Evolutionary conservation across 1,140 invertebrate genomes (phyloP).

Genomic region (Hylaeus volcanicus): DNA sequence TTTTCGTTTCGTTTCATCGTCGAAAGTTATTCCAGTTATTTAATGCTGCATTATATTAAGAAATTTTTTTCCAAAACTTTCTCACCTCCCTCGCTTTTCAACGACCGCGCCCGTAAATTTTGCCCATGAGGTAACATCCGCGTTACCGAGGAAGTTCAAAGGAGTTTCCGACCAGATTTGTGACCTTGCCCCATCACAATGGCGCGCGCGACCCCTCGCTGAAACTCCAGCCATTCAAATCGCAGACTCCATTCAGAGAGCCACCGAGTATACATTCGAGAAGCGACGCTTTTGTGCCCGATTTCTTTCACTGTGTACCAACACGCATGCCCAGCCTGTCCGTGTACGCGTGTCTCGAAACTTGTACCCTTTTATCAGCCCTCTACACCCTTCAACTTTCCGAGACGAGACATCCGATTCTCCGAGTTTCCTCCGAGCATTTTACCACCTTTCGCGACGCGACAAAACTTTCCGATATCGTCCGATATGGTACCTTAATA

Average conservation of each 20-base stretch:
- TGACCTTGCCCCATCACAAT: constrained; percentile 79
- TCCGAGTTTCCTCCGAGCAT: constrained; percentile 8
- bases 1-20: too few relatives aligned
- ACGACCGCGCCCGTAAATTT: constrained; percentile 61
- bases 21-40: too few relatives aligned
- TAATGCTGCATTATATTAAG: constrained; percentile 1
- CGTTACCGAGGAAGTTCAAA: constrained; percentile 63
- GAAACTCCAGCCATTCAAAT: constrained; percentile 72
- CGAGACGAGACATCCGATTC: constrained; percentile 37
- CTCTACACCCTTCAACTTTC: constrained; percentile 35
- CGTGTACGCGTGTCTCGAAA: constrained; percentile 3
- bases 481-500: background rate
- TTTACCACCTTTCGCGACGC: constrained; percentile 7
- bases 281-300: constrained; percentile 74
- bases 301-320: constrained; percentile 71
- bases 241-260: constrained; percentile 75
- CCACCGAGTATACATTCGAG: constrained; percentile 66
- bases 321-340: constrained; percentile 16
- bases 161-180: constrained; percentile 76
- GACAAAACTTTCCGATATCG: background rate
- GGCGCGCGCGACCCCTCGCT: constrained; percentile 71
- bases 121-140: constrained; percentile 54
- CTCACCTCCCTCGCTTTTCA: constrained; percentile 43
- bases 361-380: constrained; percentile 57
- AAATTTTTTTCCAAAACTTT: constrained; percentile 29